phyloP scores from a whole-genome alignment of 2,888 invertebrate species.

The Tridacna gigas region DNA sequence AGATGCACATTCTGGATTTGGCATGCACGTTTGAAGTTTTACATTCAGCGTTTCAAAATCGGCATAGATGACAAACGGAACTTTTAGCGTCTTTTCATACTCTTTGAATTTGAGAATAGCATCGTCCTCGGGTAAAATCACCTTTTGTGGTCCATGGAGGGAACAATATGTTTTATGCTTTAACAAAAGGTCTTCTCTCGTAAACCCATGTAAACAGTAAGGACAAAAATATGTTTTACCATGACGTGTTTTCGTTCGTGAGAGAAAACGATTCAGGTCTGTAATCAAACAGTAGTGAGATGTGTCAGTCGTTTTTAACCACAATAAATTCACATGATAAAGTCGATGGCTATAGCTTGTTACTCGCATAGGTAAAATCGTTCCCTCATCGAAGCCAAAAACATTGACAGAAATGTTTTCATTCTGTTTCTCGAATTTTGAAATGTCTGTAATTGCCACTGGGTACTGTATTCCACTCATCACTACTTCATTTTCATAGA shows the following conservation, averaged over 20 bases:
- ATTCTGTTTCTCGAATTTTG: conserved; percentile 45
- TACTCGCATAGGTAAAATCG: conserved; percentile 49
- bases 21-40: conserved; percentile 42
- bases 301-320: conserved; percentile 36
- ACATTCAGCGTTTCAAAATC: conserved; percentile 48
- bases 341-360: conserved; percentile 25
- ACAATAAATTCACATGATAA: conserved; percentile 56
- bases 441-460: conserved; percentile 38
- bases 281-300: conserved; percentile 59
- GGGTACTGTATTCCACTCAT: conserved; percentile 53
- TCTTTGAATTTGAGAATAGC: conserved; percentile 49
- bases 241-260: conserved; percentile 30
- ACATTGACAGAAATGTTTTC: conserved; percentile 52
- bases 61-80: conserved; percentile 53
- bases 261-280: conserved; percentile 56
- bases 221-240: conserved; percentile 31
- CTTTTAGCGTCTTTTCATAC: conserved; percentile 43
- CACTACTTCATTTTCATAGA: conserved; percentile 40
- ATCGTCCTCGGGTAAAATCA: conserved; percentile 27
- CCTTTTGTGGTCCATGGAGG: conserved; percentile 36
- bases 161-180: conserved; percentile 43
- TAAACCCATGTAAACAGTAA: conserved; percentile 45
- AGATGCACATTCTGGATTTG: conserved; percentile 40
- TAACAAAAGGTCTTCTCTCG: conserved; percentile 16
- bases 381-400: conserved; percentile 51